A percentile compares a stretch with the other conserved stretches of the same genome.
Conservation (phyloP, 2,797 vertebrate genomes). For the Enteromius argenteus region DNA sequence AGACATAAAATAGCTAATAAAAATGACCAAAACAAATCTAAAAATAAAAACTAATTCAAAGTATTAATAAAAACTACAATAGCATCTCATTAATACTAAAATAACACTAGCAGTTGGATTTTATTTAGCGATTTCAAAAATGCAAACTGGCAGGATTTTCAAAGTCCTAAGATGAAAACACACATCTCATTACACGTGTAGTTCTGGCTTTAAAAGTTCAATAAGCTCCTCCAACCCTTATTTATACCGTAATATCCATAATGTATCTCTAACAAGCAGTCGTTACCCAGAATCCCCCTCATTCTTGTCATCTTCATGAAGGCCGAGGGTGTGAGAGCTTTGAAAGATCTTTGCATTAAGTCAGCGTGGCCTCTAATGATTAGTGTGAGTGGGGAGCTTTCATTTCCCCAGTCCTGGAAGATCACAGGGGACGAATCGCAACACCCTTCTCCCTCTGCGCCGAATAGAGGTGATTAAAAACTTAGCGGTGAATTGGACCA, state of each 20-base stretch:
- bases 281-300: conserved; percentile 40
- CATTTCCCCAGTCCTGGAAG: conserved; percentile 55
- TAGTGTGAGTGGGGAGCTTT: conserved; percentile 54
- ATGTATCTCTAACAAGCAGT: conserved; percentile 44
- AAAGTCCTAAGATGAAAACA: conserved; percentile 11
- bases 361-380: conserved; percentile 59
- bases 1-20: not conserved
- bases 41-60: not conserved
- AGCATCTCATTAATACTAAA: not conserved
- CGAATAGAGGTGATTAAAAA: conserved; percentile 63
- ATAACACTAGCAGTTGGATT: not conserved
- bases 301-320: conserved; percentile 48
- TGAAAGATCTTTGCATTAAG: conserved; percentile 60
- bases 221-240: not conserved
- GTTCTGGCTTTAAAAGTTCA: conserved; percentile 20
- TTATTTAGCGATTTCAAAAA: not conserved
- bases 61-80: not conserved
- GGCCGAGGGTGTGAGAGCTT: conserved; percentile 46
- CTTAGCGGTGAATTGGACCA: conserved; percentile 55
- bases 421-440: conserved; percentile 56
- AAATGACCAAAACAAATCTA: not conserved
- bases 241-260: conserved; percentile 36
- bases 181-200: conserved; percentile 11
- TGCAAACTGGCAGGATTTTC: not conserved
- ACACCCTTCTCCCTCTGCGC: conserved; percentile 50